Evolutionary conservation across 2,888 invertebrate species (phyloP), one percentile per base, ranked within the genome.

Genomic region (Caenorhabditis macrosperma): DNA sequence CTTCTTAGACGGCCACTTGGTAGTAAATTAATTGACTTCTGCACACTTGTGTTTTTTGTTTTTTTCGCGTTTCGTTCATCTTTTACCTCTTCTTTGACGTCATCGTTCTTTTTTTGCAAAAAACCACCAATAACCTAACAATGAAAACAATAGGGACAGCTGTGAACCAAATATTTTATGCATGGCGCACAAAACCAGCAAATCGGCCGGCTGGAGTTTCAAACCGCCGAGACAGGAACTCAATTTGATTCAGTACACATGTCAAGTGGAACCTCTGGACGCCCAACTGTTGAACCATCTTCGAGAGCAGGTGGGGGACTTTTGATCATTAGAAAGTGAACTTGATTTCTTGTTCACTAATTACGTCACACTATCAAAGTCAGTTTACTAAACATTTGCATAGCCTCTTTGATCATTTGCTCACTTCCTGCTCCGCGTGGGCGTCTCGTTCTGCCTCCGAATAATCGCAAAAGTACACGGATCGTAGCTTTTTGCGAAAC

Each of bases 151-250:
- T 63, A 75, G 75, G 67, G n/a, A 17, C 33, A 63, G 38, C 66
- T 38, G 60, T 35, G 33, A 63, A 72, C 57, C 38, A 17, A 64
- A 67, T 79, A 12, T 41, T 68, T 44, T 74, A 79, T 74, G 74
- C 64, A 84, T 84, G 84, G 78, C 82, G 44, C 80, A 84, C 59
- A 84, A 84, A 61, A 78, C 78, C 52, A 82, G 78, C 80, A 82
- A 82, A 72, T 82, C 82, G 44, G 80, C 82, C 44, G 83, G 84
- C 20, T 84, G 84, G 84, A 80, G 81, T 60, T 84, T 84, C 55
- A 82, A 84, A 78, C 79, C 83, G 44, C 80, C 82, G 30, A 74
- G 75, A 63, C 79, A 83, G 59, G 78, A 72, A 41, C 35, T 75
- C 24, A 80, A 78, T 67, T 61, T 82, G 55, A 82, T 83, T 61